These are phyloP conservation scores for Agonopterix arenella DNA, from an alignment of 2,888 invertebrate genomes.

Conservation along the genomic window DNA sequence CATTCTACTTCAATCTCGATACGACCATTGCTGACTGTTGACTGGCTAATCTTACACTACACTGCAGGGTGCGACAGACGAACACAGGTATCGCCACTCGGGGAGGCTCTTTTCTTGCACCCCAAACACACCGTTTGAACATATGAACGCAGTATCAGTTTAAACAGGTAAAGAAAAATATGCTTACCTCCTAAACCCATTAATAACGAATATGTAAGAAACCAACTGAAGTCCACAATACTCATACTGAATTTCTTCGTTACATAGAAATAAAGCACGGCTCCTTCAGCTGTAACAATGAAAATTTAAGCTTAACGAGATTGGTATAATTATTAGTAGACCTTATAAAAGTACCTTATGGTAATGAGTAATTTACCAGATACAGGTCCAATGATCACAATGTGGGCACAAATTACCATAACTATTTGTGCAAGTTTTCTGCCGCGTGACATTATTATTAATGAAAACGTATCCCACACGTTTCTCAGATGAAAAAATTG, in stretches of 20 bases:
- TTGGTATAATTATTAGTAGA: too few species aligned
- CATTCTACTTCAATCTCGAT: too few species aligned
- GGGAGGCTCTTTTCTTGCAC: too few species aligned
- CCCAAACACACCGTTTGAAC: too few species aligned
- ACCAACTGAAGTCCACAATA: slow-evolving; percentile 68
- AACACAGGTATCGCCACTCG: too few species aligned
- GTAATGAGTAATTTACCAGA: slow-evolving; percentile 44
- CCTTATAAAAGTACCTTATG: not conserved
- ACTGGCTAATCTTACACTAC: too few species aligned
- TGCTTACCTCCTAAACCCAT: slow-evolving; percentile 69
- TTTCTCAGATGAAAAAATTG: slow-evolving; percentile 55
- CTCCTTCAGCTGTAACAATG: slow-evolving; percentile 65
- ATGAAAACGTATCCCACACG: slow-evolving; percentile 55
- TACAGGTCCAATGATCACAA: slow-evolving; percentile 61
- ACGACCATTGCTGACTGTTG: too few species aligned
- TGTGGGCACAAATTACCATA: slow-evolving; percentile 54
- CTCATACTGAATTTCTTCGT: slow-evolving; percentile 71
- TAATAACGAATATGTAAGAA: slow-evolving; percentile 61
- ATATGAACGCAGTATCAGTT: too few species aligned
- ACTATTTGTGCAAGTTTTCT: slow-evolving; percentile 40
- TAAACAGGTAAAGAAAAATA: too few species aligned
- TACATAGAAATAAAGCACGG: slow-evolving; percentile 64
- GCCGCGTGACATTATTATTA: slow-evolving; percentile 42
- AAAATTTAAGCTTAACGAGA: not conserved
- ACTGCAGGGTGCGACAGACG: too few species aligned